Evolutionary conservation across 2,888 invertebrate species (phyloP).

Genomic region (Polietes domitor): DNA sequence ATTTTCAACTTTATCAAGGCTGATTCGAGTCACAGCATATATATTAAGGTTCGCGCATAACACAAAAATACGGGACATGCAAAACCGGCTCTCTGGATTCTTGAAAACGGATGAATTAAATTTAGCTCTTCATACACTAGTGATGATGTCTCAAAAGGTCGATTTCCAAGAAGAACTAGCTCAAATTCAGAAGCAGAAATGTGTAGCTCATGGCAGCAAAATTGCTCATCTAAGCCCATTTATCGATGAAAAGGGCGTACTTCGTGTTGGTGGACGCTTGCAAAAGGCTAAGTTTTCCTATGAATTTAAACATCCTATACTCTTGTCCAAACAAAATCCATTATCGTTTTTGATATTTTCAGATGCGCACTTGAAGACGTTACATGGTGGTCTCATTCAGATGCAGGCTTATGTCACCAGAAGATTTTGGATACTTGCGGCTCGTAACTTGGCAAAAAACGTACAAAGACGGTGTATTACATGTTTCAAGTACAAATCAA

Average conservation of each 20-base stretch:
- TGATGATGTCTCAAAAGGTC: slow-evolving; percentile 11
- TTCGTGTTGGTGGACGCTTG: slow-evolving; percentile 53
- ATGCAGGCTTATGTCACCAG: slow-evolving; percentile 45
- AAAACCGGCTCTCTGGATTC: not conserved
- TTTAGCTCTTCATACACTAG: not conserved
- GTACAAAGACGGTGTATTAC: slow-evolving; percentile 40
- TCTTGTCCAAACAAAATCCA: slow-evolving; percentile 28
- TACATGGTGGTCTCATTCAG: slow-evolving; percentile 38
- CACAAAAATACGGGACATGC: not conserved
- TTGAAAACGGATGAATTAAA: not conserved
- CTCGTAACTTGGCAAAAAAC: slow-evolving; percentile 32
- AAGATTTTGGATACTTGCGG: slow-evolving; percentile 47
- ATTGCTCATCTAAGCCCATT: slow-evolving; percentile 17
- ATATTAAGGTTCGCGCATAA: slow-evolving; percentile 18
- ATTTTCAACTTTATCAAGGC: not conserved
- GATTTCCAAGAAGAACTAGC: slow-evolving; percentile 19
- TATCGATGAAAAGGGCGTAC: slow-evolving; percentile 13
- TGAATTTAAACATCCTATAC: slow-evolving; percentile 68
- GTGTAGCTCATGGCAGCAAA: not conserved
- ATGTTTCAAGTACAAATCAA: slow-evolving; percentile 44
- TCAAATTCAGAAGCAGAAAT: not conserved
- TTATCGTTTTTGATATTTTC: slow-evolving; percentile 16
- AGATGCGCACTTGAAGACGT: slow-evolving; percentile 16
- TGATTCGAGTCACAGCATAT: slow-evolving; percentile 4
- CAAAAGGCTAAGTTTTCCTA: slow-evolving; percentile 58